Evolutionary conservation across 2,113 vertebrate species (phyloP), one percentile per base, ranked within the genome.

Genomic region (Zosterops japonicus): DNA sequence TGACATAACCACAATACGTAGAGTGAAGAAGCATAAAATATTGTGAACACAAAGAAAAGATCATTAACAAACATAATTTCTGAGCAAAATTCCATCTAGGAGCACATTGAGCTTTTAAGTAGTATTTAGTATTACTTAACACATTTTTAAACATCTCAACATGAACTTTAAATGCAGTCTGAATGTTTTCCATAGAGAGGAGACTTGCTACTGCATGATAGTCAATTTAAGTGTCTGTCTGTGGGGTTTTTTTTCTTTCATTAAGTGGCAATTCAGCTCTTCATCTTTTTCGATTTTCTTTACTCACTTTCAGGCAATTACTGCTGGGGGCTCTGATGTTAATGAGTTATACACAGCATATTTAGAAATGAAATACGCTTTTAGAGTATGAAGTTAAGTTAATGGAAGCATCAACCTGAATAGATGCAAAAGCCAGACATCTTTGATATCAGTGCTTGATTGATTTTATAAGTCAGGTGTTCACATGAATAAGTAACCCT

Each of bases 191-290:
- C 76, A 65, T 83, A 65, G 96, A 96, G 71, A 92, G 94, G 83
- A 90, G 90, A 76, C 84, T 91, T 92, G 74, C 81, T 93, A 41
- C 61, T 59, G 19, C 56, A 74, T 88, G 41, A 90, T 92, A 97
- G 97, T 82, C 75, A 96, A 96, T 98, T 98, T 98, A 97, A 96
- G 95, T 92, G 63, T 80, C 82, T 97, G 89, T 94, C 89, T 97
- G 35, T 90, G 63, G 79, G 83, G 60, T 85, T 97, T 97, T 50
- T 50, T 97, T 96, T 55, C 94, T 97, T 98, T 97, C 98, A 98
- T 98, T 98, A 97, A 97, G 96, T 97, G 91, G 95, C 96, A 97
- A 98, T 98, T 98, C 97, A 97, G 94, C 97, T 97, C 96, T 97
- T 98, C 97, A 97, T 97, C 95, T 97, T 96, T 96, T 85, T 87